Conservation (phyloP, 2,888 invertebrate species). For the Sussaba pulchella region DNA sequence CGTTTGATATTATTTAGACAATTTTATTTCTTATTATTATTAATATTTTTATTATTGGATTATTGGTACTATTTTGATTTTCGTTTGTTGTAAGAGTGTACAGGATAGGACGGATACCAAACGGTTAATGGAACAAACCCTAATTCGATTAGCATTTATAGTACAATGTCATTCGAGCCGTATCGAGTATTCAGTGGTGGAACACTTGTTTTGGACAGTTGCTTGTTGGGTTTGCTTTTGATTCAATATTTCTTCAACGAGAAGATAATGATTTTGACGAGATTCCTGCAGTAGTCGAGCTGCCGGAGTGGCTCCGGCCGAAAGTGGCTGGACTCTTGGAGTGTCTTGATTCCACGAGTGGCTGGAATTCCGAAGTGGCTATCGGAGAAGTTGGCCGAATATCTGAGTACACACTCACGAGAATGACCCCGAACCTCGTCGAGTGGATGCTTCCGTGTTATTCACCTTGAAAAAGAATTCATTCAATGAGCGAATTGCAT, state of each 20-base stretch:
- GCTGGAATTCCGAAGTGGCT: constrained; percentile 3
- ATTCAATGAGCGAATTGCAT: not conserved
- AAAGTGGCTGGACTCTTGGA: not conserved
- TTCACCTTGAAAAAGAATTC: not conserved
- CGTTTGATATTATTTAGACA: too few relatives aligned
- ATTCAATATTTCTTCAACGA: not conserved
- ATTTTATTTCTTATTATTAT: too few relatives aligned
- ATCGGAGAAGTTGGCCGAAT: constrained; percentile 12
- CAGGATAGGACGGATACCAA: too few relatives aligned
- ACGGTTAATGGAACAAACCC: too few relatives aligned
- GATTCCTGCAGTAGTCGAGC: not conserved
- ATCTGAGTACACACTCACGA: constrained; percentile 8
- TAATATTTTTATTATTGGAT: too few relatives aligned
- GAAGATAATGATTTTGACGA: not conserved
- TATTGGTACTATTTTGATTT: too few relatives aligned
- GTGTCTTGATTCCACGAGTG: constrained; percentile 3
- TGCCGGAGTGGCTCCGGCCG: not conserved
- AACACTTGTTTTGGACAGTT: not conserved
- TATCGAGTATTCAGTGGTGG: too few relatives aligned
- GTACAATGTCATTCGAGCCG: too few relatives aligned
- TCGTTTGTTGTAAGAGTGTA: too few relatives aligned
- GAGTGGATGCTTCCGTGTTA: not conserved
- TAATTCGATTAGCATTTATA: too few relatives aligned
- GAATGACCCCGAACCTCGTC: not conserved
- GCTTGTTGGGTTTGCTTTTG: not conserved